A percentile compares a stretch with the other conserved stretches of the same genome.
Conservation (phyloP, 64 coral and sea anemone genomes). For the Pocillopora damicornis region DNA sequence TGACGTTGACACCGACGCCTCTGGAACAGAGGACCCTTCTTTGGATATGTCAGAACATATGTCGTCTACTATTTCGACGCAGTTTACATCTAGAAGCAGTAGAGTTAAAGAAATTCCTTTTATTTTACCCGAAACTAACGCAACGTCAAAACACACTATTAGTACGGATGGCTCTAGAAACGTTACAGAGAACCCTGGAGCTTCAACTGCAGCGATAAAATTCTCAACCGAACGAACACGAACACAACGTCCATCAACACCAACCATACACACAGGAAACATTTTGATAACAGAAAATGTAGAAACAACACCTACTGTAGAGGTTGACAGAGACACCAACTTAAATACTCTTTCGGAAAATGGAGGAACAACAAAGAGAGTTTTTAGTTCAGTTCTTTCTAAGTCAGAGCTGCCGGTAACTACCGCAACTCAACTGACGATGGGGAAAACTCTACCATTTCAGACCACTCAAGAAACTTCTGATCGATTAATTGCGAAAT, state of each 20-base stretch:
- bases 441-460: too few species aligned
- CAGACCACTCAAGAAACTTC: too few species aligned
- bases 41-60: background rate
- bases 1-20: background rate
- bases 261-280: background rate
- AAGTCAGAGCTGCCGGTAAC: too few species aligned
- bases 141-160: background rate
- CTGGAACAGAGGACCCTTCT: conserved; percentile 7
- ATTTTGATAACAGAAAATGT: too few species aligned
- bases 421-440: too few species aligned
- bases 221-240: background rate
- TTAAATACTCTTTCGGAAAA: too few species aligned
- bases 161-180: background rate
- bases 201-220: background rate
- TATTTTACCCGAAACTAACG: background rate
- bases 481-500: too few species aligned
- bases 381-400: too few species aligned
- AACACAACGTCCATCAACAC: background rate
- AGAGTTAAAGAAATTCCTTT: background rate
- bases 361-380: too few species aligned
- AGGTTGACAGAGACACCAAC: too few species aligned
- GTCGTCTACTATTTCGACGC: background rate
- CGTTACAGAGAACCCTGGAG: background rate
- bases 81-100: background rate
- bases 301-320: too few species aligned